Evolutionary conservation across 2,888 invertebrate genomes (phyloP), one percentile per base, ranked within the genome.

Genomic region (Oscheius sp.): DNA sequence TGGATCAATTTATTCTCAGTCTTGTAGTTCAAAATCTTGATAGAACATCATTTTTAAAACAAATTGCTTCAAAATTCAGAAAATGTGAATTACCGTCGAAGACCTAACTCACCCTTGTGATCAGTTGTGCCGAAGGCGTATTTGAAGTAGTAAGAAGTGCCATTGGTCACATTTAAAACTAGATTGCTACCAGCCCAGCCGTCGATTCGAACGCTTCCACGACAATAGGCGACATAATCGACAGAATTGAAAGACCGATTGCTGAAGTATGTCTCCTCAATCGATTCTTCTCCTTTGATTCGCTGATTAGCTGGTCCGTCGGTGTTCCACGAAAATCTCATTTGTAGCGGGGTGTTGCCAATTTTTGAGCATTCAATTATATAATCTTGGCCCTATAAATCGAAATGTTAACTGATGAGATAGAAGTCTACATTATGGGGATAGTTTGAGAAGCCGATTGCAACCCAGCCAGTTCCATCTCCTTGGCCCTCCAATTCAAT

Each of bases 331-430:
- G 78, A 78, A 46, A 78, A 73, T 46, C 75, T 73, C 71, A 75
- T 72, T 0, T 73, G 70, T 3, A 73, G 52, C 31, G 65, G 46
- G 17, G 65, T 34, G 1, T 39, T 45, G 17, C 70, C 69, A 4
- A 78, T 61, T 0, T 73, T 64, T 6, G 78, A 78, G 55, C 78
- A 78, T 37, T 78, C 78, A 15, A 75, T 71, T 4, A 78, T 75
- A 57, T 52, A 67, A 20, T 73, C 73, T 29, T 72, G 70, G 10
- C 57, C 57, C 68, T 68, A 17, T 33, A 65, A 25, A n/a, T 17
- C 17, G 6, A 31, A 29, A 29, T 53, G 15, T 53, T 23, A 20
- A 25, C 15, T 8, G 29, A 10, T 3, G 10, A 6, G 31, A 53
- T 27, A n/a, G 55, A 20, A n/a, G 23, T 6, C 6, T 31, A 55